These are phyloP conservation scores for Palythoa caribaeorum DNA, from an alignment of 92 coral and sea anemone genomes.

Conservation along the genomic window DNA sequence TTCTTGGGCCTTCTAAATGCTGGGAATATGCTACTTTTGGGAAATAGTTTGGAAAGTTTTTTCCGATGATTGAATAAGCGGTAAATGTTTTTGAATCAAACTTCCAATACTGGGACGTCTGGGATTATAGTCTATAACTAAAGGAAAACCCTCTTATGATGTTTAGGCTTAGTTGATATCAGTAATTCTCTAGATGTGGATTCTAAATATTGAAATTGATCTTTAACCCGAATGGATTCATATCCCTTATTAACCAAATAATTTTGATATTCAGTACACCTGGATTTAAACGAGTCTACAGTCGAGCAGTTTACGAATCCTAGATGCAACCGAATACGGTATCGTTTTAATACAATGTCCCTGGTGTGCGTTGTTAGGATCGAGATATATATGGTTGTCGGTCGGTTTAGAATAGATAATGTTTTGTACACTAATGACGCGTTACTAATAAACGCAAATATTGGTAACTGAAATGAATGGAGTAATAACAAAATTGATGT, in stretches of 20 bases:
- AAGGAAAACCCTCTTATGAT: conserved; percentile 3
- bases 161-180: neutral
- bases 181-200: neutral
- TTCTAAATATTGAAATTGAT: neutral
- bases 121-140: conserved; percentile 17
- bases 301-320: neutral
- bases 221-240: neutral
- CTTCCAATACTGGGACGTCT: conserved; percentile 15
- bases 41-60: conserved; percentile 15
- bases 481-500: too few relatives aligned
- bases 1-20: conserved; percentile 23
- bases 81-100: neutral
- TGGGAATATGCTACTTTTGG: neutral
- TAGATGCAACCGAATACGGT: neutral
- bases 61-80: neutral
- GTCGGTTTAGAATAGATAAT: too few relatives aligned
- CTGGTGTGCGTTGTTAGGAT: neutral
- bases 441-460: too few relatives aligned
- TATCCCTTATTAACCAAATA: neutral
- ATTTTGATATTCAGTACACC: too few relatives aligned
- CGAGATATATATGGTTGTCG: too few relatives aligned
- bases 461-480: too few relatives aligned
- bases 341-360: neutral
- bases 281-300: neutral
- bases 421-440: too few relatives aligned